A percentile compares a stretch with the other conserved stretches of the same genome.
Conservation (phyloP, 2,888 invertebrate genomes). For the Drosophila rubida region DNA sequence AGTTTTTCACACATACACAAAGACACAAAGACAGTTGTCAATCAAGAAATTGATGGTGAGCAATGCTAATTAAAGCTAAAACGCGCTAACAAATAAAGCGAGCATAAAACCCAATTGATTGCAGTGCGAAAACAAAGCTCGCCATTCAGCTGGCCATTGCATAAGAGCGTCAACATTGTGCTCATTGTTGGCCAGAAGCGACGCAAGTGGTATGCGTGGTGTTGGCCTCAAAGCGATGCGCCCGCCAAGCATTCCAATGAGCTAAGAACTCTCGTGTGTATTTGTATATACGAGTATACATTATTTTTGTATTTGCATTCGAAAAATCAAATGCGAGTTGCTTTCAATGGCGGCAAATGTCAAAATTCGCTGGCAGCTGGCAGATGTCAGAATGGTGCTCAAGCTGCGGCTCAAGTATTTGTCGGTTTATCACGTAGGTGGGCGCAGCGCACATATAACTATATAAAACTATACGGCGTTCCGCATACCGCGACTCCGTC, state of each 20-base stretch:
- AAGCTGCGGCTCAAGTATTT: constrained; percentile 44
- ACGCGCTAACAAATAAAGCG: too few relatives aligned
- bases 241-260: constrained; percentile 41
- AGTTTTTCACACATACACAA: too few relatives aligned
- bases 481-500: constrained; percentile 29
- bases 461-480: constrained; percentile 32
- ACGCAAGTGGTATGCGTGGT: constrained; percentile 28
- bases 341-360: constrained; percentile 57
- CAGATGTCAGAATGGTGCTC: constrained; percentile 46
- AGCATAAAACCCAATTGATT: too few relatives aligned
- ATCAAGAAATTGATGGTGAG: too few relatives aligned
- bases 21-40: too few relatives aligned
- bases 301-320: constrained; percentile 30
- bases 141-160: neutral
- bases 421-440: constrained; percentile 50
- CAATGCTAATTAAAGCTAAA: too few relatives aligned
- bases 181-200: constrained; percentile 21
- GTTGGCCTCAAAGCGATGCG: constrained; percentile 46
- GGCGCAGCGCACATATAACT: constrained; percentile 8
- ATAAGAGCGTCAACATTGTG: too few relatives aligned
- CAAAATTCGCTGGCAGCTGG: constrained; percentile 43
- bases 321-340: constrained; percentile 12
- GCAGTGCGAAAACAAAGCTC: neutral
- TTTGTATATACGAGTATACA: too few relatives aligned
- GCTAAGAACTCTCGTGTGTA: constrained; percentile 21